Evolutionary conservation across 2,797 vertebrate species (phyloP).

Genomic region (Cossypha heuglini): DNA sequence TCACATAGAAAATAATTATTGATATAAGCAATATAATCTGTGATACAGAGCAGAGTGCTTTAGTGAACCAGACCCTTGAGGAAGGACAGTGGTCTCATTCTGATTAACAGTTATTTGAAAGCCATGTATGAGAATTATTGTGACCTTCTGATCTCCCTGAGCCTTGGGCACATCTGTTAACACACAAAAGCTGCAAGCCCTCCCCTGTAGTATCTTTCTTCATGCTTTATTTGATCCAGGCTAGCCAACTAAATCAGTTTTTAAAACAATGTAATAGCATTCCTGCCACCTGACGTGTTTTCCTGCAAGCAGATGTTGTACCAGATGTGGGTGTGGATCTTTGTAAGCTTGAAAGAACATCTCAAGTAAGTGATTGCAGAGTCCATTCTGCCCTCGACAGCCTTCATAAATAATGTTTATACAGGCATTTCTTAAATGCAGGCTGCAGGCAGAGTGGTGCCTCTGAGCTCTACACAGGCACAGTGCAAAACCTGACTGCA

Average conservation of each 20-base stretch:
- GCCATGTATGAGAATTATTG: not conserved
- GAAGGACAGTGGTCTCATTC: not conserved
- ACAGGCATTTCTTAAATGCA: not conserved
- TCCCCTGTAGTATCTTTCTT: not conserved
- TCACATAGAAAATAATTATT: not conserved
- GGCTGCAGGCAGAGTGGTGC: accelerated
- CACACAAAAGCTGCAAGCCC: not conserved
- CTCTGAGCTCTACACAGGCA: not conserved
- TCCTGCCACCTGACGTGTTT: not conserved
- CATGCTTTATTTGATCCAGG: not conserved
- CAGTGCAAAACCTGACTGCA: not conserved
- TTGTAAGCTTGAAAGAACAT: not conserved
- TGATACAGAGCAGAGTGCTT: not conserved
- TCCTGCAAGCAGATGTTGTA: not conserved
- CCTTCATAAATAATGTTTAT: not conserved
- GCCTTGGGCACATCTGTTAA: not conserved
- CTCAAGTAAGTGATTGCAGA: accelerated
- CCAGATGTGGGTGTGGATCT: not conserved
- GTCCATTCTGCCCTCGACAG: not conserved
- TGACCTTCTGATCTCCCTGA: not conserved
- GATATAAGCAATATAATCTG: not conserved
- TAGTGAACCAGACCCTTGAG: not conserved
- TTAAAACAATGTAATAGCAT: not conserved
- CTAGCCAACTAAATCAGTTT: not conserved
- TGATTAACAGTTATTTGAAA: not conserved